Evolutionary conservation across 2,888 invertebrate species (phyloP), one percentile per base, ranked within the genome.

Genomic region (Acanthacorydalis orientalis): DNA sequence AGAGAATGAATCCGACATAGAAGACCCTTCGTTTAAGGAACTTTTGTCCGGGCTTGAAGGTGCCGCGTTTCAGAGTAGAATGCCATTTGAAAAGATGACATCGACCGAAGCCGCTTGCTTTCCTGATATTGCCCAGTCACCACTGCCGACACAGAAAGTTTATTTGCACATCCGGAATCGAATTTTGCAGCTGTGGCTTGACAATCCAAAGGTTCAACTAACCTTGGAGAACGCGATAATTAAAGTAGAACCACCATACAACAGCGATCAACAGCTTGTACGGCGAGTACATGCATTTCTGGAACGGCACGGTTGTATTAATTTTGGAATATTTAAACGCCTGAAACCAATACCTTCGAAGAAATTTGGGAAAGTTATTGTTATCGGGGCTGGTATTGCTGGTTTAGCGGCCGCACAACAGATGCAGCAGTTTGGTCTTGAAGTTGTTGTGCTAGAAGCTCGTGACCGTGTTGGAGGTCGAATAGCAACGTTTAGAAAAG

Each of bases 381-480:
- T 77, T 34, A 77, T 78, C 61, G 77, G 77, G 43, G 77, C 77
- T 58, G 96, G 96, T 42, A 92, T 96, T 33, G 91, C 95, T 14
- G 96, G 96, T 0, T 68, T 97, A 51, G 88, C 89, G 23, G 96
- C 95, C 34, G 96, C 93, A 1, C 84, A 92, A 55, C 96, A 97
- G 63, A 70, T 97, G 57, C 84, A 86, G 57, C 90, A 92, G 52
- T 96, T 96, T 69, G 96, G 96, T 4, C 83, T 96, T 74, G 93
- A 96, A 67, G 95, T 95, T 11, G 78, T 90, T 31, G 83, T 96
- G 39, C 62, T 88, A 43, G 88, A 88, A 66, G 82, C 88, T 6
- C 71, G 88, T 68, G 93, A 95, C 65, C 74, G 97, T 52, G 95
- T 97, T 42, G 98, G 98, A 34, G 97, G 98, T 6, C 75, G 98